Evolutionary conservation across 2,888 invertebrate species (phyloP), one percentile per base, ranked within the genome.

Genomic region (Pristionchus japonicus): DNA sequence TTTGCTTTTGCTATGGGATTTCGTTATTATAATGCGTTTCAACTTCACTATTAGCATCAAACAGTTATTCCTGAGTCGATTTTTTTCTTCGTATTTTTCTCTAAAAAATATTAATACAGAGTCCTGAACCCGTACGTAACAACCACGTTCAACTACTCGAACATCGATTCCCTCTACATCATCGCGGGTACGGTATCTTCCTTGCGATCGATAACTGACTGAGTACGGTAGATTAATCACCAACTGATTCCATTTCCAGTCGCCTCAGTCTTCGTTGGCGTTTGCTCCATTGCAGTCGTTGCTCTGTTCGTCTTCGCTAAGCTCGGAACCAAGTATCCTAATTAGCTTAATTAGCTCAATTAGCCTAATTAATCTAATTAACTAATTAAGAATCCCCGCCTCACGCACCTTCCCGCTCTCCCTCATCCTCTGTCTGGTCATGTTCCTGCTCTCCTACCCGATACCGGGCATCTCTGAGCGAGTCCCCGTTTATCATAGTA

Each of bases 401-500:
- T 85, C 85, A 11, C 31, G 27, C 1, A 31, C 64, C 31, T 43
- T 64, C 47, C 85, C 64, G 20, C 4, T 85, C 27, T 85, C 85
- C 9, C 85, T 85, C 27, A 20, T 61, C 20, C 40, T 40, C 7
- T 43, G 15, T 3, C 15, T 64, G 1, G 0, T 43, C 13, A 40
- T 85, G 61, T 85, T 64, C 43, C n/a, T 64, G 31, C n/a, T 37
- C 7, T 64, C 61, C 37, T 85, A 47, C 4, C 85, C 85, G 11
- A 27, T n/a, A 0, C 64, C 85, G 1, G 0, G 61, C 64, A 61
- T 85, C 15, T 85, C 85, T 17, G 9, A 11, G 6, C 13, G 20
- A 27, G n/a, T 64, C 6, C n/a, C 43, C 1, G 40, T 49, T 0
- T 43, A 47, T 13, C 27, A 27, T 40, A 43, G 85, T 64, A 34